Percentiles rank a stretch among this genome's conserved stretches.
Evolutionary conservation across 2,888 invertebrate genomes (phyloP).

Genomic region (Agriotes lineatus): DNA sequence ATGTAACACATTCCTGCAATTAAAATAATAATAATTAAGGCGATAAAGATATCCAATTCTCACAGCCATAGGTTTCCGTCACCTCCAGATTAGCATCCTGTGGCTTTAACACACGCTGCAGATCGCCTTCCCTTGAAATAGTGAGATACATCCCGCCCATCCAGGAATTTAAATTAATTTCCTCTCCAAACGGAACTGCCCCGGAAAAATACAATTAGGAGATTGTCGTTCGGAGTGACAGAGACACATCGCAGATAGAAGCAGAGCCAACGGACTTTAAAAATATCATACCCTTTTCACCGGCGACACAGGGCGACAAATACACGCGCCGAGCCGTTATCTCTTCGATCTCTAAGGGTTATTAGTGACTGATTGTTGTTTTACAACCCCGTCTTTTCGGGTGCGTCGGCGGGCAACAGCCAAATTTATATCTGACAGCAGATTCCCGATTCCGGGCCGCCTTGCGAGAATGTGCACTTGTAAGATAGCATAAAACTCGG

Average conservation of each 20-base stretch:
- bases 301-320: conserved; percentile 8
- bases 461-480: neutral
- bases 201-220: conserved; percentile 2
- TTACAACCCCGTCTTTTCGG: neutral
- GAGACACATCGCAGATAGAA: neutral
- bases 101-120: no score
- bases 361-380: conserved; percentile 18
- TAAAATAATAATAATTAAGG: no score
- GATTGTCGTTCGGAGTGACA: conserved; percentile 2
- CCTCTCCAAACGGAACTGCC: neutral
- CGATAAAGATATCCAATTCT: no score
- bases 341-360: conserved; percentile 9
- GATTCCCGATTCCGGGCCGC: no score
- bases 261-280: conserved; percentile 6
- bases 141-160: no score
- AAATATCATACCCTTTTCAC: conserved; percentile 18
- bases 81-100: no score
- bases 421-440: no score
- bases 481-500: conserved; percentile 5
- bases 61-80: no score
- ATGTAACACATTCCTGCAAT: no score
- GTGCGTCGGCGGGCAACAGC: no score
- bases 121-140: no score
- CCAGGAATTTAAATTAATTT: neutral
- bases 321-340: neutral